Conservation (phyloP, 2,888 invertebrate species). For the Volucella zonaria region DNA sequence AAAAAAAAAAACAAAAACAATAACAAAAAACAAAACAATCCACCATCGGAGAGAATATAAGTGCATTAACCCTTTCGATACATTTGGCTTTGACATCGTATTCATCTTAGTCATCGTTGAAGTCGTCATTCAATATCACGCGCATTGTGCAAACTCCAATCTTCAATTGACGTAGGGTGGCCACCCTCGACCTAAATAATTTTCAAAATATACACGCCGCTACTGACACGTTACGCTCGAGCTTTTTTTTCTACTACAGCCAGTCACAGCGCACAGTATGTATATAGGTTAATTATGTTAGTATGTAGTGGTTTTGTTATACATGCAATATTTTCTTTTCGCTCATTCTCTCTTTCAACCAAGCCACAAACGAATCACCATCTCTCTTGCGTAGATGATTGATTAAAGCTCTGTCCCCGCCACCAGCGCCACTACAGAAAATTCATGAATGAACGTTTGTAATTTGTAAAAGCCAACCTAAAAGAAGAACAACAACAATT, state of each 20-base stretch:
- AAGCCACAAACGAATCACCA: neutral
- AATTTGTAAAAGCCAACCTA: slow-evolving; percentile 62
- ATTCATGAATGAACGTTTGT: slow-evolving; percentile 72
- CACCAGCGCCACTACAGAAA: slow-evolving; percentile 32
- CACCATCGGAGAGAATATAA: slow-evolving; percentile 21
- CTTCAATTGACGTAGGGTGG: slow-evolving; percentile 35
- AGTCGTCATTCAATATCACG: slow-evolving; percentile 22
- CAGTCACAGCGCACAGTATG: too few relatives aligned
- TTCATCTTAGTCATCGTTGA: neutral
- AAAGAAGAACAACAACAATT: slow-evolving; percentile 15
- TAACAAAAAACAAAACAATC: slow-evolving; percentile 18
- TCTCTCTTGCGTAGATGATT: slow-evolving; percentile 58
- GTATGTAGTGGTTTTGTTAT: slow-evolving; percentile 36
- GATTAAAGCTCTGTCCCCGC: slow-evolving; percentile 60
- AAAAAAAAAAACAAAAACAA: slow-evolving; percentile 25
- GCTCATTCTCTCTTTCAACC: slow-evolving; percentile 31
- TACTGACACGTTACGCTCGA: neutral
- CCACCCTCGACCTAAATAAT: slow-evolving; percentile 56
- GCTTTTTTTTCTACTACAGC: slow-evolving; percentile 55
- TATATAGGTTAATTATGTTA: neutral
- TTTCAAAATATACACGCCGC: slow-evolving; percentile 23
- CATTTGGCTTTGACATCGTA: slow-evolving; percentile 8
- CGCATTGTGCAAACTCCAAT: slow-evolving; percentile 35
- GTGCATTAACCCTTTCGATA: slow-evolving; percentile 64
- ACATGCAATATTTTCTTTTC: slow-evolving; percentile 5